These are phyloP conservation scores for Mantis religiosa DNA, from an alignment of 2,888 invertebrate species.

Conservation along the genomic window DNA sequence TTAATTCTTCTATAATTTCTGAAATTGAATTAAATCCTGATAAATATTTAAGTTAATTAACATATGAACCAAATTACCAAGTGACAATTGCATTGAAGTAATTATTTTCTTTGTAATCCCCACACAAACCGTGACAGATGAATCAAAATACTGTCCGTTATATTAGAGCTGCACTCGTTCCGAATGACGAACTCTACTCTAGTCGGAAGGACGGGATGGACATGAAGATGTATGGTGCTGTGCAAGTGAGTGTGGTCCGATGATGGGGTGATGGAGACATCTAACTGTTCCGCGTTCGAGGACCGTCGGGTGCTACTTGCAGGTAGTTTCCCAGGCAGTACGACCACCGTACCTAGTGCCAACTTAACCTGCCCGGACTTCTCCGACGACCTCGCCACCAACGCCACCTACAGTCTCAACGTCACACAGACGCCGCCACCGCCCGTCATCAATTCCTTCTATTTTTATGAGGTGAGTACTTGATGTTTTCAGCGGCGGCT, in stretches of 20 bases:
- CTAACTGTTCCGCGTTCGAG: background rate
- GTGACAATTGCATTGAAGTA: too few relatives aligned
- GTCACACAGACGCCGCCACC: slow-evolving; percentile 3
- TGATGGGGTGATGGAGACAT: background rate
- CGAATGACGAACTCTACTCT: background rate
- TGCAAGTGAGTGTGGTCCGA: background rate
- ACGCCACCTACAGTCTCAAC: slow-evolving; percentile 24
- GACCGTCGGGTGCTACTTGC: background rate
- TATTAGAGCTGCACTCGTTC: background rate
- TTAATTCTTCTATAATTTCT: too few relatives aligned
- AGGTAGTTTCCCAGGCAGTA: background rate
- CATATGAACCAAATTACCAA: too few relatives aligned
- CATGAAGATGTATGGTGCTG: background rate
- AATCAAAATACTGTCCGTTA: too few relatives aligned
- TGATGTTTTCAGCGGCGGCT: background rate
- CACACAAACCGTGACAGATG: too few relatives aligned
- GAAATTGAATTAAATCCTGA: too few relatives aligned
- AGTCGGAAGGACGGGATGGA: background rate
- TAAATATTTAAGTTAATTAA: too few relatives aligned
- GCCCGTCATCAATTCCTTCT: slow-evolving; percentile 50
- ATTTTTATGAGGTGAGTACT: slow-evolving; percentile 52
- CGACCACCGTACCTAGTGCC: background rate
- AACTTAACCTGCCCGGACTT: background rate
- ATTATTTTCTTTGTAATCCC: too few relatives aligned
- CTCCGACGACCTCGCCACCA: slow-evolving; percentile 1